Conservation (phyloP, 2,113 vertebrate genomes). For the Ceyx cyanopectus region DNA sequence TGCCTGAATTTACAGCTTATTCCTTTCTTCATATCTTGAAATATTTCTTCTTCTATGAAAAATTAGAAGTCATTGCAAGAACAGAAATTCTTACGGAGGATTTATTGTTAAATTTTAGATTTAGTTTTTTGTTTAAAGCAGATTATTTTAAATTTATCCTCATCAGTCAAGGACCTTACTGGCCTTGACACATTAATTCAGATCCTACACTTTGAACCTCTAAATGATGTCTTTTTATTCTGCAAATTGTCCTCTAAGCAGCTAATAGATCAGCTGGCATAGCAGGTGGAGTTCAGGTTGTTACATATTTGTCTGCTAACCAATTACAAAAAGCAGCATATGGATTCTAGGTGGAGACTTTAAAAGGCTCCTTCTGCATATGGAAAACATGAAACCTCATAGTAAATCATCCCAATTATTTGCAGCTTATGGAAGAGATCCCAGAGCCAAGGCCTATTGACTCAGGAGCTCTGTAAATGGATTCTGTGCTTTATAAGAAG, state of each 20-base stretch:
- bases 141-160: background rate
- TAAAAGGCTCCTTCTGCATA: background rate
- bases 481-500: slow-evolving; percentile 41
- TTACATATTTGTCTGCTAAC: background rate
- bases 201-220: background rate
- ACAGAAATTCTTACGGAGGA: background rate
- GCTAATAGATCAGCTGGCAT: background rate
- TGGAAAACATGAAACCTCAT: background rate
- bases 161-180: background rate
- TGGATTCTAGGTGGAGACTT: background rate
- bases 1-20: background rate
- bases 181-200: background rate
- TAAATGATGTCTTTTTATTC: background rate
- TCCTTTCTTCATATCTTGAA: background rate
- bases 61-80: background rate
- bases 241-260: background rate
- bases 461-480: slow-evolving; percentile 34
- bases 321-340: background rate
- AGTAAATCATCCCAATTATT: slow-evolving; percentile 28
- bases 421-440: slow-evolving; percentile 19
- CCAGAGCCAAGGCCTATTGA: background rate
- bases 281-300: background rate
- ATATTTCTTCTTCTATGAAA: slow-evolving; percentile 7
- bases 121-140: background rate
- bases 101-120: background rate